A percentile compares a stretch with the other conserved stretches of the same genome.
phyloP scores from a whole-genome alignment of 2,113 vertebrate genomes.

The Patagioenas fasciata region DNA sequence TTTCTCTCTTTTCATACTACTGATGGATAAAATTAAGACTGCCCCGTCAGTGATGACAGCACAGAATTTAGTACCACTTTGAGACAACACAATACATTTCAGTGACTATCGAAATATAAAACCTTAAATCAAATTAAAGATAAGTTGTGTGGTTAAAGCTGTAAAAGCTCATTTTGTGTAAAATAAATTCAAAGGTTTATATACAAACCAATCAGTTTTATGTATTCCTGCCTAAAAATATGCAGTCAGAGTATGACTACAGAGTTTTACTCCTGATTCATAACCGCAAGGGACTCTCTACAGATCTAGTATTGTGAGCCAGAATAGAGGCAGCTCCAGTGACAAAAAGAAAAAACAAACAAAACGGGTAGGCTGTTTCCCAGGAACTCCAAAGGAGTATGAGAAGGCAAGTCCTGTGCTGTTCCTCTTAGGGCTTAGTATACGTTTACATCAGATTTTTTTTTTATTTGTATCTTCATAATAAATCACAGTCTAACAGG shows the following conservation, averaged over 20 bases:
- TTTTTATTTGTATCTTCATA: slow-evolving; percentile 3
- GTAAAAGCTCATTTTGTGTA: slow-evolving; percentile 1
- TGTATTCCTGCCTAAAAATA: slow-evolving; percentile 6
- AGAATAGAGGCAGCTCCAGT: neutral
- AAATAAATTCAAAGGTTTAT: slow-evolving; percentile 37
- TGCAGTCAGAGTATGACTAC: neutral
- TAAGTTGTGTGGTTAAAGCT: neutral
- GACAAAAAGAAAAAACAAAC: neutral
- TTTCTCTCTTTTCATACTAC: neutral
- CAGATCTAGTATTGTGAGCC: neutral
- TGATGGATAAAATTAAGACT: slow-evolving; percentile 55
- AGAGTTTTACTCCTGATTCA: slow-evolving; percentile 26
- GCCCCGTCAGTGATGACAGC: neutral
- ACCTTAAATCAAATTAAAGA: slow-evolving; percentile 51
- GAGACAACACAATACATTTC: neutral
- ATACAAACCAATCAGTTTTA: neutral
- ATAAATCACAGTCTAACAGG: neutral
- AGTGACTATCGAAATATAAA: slow-evolving; percentile 28
- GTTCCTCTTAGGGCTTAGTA: neutral
- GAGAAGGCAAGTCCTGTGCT: neutral
- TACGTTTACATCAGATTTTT: neutral
- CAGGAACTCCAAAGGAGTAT: neutral
- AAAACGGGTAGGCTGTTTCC: neutral
- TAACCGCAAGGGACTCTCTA: neutral
- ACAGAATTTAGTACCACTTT: slow-evolving; percentile 27